phyloP scores from a whole-genome alignment of 2,888 invertebrate species.

The Tenthredo livida region DNA sequence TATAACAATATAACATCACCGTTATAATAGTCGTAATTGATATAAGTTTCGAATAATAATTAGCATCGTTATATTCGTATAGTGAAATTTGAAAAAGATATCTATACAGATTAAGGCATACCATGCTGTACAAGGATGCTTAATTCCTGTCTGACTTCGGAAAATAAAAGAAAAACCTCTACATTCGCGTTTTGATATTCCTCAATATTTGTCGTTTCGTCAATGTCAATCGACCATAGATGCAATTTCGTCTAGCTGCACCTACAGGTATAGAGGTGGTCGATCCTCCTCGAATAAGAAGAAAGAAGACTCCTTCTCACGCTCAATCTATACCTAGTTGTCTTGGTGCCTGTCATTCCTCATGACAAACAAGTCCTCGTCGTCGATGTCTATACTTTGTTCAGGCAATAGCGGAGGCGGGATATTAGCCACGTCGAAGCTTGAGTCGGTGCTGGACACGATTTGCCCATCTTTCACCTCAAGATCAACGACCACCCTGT shows the following conservation, averaged over 20 bases:
- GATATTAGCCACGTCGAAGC: slow-evolving; percentile 87
- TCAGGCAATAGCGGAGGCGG: slow-evolving; percentile 89
- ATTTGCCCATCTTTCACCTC: slow-evolving; percentile 77
- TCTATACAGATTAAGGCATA: slow-evolving; percentile 42
- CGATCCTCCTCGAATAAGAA: neutral
- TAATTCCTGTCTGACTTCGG: neutral
- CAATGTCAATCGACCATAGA: neutral
- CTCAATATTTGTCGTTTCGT: slow-evolving; percentile 12
- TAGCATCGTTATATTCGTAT: neutral
- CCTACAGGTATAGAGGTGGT: neutral
- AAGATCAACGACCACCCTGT: slow-evolving; percentile 76
- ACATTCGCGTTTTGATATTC: slow-evolving; percentile 1
- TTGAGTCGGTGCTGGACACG: slow-evolving; percentile 83
- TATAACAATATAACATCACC: neutral
- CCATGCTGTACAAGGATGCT: slow-evolving; percentile 19
- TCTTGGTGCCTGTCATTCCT: slow-evolving; percentile 55
- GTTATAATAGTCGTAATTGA: neutral
- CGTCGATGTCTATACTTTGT: slow-evolving; percentile 78
- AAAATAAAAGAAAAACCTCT: neutral
- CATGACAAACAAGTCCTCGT: slow-evolving; percentile 72
- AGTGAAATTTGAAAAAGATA: neutral
- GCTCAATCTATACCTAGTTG: neutral
- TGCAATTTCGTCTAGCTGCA: neutral
- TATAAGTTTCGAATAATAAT: slow-evolving; percentile 1
- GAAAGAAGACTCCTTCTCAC: neutral